Evolutionary conservation across 2,113 vertebrate genomes (phyloP).

Genomic region (Manacus vitellinus): DNA sequence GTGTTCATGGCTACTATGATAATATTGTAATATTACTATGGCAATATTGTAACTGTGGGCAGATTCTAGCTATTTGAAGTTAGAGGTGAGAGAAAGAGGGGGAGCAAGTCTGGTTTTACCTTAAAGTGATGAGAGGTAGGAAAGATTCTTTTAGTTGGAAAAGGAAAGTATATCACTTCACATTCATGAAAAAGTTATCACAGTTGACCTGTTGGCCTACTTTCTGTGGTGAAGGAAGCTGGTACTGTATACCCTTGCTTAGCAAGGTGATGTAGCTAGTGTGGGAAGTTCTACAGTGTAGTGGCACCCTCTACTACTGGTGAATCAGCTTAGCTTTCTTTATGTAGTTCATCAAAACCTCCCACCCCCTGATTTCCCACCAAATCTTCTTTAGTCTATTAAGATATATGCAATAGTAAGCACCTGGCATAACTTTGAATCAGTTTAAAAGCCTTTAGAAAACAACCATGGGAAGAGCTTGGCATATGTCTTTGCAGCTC

Average conservation of each 20-base stretch:
- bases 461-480: background rate
- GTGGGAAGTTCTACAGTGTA: background rate
- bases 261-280: background rate
- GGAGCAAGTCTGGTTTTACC: background rate
- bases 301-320: background rate
- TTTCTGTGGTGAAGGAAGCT: background rate
- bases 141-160: background rate
- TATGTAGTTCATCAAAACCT: background rate
- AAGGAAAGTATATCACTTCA: background rate
- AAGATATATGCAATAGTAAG: background rate
- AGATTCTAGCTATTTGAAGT: background rate
- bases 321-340: constrained; percentile 12
- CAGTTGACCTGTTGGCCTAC: background rate
- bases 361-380: background rate
- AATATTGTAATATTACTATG: background rate
- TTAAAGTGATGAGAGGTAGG: background rate
- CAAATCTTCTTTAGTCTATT: background rate
- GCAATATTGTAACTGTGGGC: background rate
- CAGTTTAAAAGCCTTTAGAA: background rate
- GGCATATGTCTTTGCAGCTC: background rate
- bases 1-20: background rate
- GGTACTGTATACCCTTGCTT: background rate
- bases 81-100: background rate
- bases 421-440: background rate
- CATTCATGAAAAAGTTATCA: background rate